These are phyloP conservation scores for Clunio marinus DNA, from an alignment of 2,888 invertebrate genomes.

Conservation along the genomic window DNA sequence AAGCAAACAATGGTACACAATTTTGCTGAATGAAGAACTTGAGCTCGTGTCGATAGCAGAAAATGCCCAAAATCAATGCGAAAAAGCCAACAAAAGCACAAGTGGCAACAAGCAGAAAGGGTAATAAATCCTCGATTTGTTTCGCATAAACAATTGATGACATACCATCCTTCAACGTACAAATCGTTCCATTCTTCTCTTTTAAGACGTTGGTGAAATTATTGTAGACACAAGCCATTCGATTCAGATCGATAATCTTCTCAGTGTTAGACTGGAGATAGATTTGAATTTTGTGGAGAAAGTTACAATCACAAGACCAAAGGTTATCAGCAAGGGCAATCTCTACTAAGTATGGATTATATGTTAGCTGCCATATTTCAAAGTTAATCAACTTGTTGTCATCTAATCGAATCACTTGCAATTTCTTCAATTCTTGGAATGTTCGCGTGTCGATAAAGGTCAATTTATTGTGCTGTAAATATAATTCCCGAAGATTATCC, in stretches of 20 bases:
- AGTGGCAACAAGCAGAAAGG: constrained; percentile 70
- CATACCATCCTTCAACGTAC: constrained; percentile 67
- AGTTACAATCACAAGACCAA: constrained; percentile 89
- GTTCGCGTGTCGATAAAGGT: constrained; percentile 79
- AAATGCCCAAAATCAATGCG: constrained; percentile 69
- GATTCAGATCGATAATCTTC: constrained; percentile 74
- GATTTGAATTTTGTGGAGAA: constrained; percentile 70
- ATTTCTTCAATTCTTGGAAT: constrained; percentile 71
- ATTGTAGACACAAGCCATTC: constrained; percentile 71
- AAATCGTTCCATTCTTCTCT: constrained; percentile 75
- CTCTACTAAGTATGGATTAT: constrained; percentile 82
- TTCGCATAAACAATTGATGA: constrained; percentile 66
- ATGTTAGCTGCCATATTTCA: constrained; percentile 78
- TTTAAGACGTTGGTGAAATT: constrained; percentile 68
- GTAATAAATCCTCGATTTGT: constrained; percentile 73
- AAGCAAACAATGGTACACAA: constrained; percentile 82
- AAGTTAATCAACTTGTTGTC: constrained; percentile 77
- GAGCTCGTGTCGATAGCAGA: constrained; percentile 76
- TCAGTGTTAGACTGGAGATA: constrained; percentile 75
- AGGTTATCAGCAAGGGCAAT: constrained; percentile 78
- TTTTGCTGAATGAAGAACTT: constrained; percentile 53
- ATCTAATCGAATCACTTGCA: constrained; percentile 80
- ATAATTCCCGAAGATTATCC: constrained; percentile 77
- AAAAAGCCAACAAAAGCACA: constrained; percentile 73
- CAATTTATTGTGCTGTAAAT: constrained; percentile 81